Evolutionary conservation across 2,888 invertebrate species (phyloP), one percentile per base, ranked within the genome.

Genomic region (Andricus quercusramuli): DNA sequence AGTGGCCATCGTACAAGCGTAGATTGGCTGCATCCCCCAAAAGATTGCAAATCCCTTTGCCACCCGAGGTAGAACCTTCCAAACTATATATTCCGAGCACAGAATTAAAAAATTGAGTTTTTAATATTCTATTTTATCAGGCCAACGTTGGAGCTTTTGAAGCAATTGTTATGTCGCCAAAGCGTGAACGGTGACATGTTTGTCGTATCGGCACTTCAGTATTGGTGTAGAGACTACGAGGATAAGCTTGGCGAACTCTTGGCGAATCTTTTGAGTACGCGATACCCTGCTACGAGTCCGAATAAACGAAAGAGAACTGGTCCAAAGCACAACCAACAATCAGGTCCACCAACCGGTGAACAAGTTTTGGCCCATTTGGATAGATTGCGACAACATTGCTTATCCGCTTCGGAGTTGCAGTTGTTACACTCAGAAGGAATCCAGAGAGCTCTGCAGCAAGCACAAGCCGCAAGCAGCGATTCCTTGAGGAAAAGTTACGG

Each of bases 141-240:
- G 90, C 98, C 98, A 29, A 96, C 97, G 29, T 95, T 96, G 84
- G 98, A 98, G 90, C 94, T 98, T 85, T 94, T 99, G 85, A 95
- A 97, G 89, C 96, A 97, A 86, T 94, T 99, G 88, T 95, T 99
- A 88, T 96, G 96, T 86, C 95, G 97, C 83, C 95, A 96, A 90
- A 95, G 95, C 77, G 94, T 94, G 65, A 95, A 96, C 81, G 95
- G 95, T 74, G 99, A 99, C 93, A 95, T 96, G 83, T 98, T 99
- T 93, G 97, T 98, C 20, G 97, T 98, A 67, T 97, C 99, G 5
- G 96, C 98, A 62, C 94, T 99, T 85, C 97, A 98, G 90, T 97
- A 97, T 93, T 99, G 98, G 99, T 98, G 97, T 93, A 96, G 97
- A 89, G 97, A 98, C 89, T 96, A 96, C 90, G 97, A 98, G 90